Conservation (phyloP, 2,113 vertebrate species). For the Limanda limanda region DNA sequence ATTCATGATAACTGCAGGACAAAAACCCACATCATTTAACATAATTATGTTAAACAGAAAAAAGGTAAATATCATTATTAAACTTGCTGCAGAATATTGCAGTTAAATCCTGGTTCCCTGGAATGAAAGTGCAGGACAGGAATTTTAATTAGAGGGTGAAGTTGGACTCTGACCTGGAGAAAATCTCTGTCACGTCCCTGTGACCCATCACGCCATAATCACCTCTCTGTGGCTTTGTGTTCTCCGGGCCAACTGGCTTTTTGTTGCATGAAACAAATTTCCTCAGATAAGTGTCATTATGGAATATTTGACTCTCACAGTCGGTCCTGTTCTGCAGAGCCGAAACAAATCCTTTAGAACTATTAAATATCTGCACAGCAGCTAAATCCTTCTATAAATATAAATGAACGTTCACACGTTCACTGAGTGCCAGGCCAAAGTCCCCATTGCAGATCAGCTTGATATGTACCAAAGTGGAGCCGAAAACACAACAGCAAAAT, state of each 20-base stretch:
- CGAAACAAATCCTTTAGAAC: not conserved
- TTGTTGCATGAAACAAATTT: conserved; percentile 9
- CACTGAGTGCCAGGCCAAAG: not conserved
- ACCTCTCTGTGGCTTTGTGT: conserved; percentile 22
- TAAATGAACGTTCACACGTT: not conserved
- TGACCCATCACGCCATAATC: conserved; percentile 42
- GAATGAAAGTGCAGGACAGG: conserved; percentile 25
- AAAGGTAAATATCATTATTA: not conserved
- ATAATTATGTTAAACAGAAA: not conserved
- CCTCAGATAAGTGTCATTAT: conserved; percentile 6
- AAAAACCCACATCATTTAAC: not conserved
- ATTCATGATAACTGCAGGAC: not conserved
- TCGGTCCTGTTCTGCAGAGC: not conserved
- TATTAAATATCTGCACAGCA: not conserved
- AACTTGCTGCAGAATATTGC: not conserved
- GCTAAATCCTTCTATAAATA: not conserved
- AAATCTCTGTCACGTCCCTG: conserved; percentile 43
- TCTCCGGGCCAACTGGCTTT: conserved; percentile 3
- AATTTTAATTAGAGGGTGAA: conserved; percentile 36
- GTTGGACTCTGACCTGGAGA: conserved; percentile 47
- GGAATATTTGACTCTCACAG: not conserved
- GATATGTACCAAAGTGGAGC: not conserved
- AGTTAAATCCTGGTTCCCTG: not conserved
- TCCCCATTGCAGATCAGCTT: not conserved
- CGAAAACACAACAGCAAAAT: not conserved